phyloP scores from a whole-genome alignment of 2,888 invertebrate species.

The Oligia fasciuncula region DNA sequence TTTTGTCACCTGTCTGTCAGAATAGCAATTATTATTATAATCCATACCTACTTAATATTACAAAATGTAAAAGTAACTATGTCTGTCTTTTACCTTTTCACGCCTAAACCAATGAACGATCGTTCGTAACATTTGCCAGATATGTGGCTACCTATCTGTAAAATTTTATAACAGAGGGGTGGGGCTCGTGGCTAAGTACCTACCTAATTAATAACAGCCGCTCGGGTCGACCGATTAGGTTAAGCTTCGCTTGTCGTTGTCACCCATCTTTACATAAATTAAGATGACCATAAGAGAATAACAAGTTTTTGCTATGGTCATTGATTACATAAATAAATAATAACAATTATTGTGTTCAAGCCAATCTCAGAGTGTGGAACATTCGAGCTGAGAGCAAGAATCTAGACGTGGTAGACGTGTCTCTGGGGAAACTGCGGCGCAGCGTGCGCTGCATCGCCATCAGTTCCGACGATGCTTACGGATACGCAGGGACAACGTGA shows the following conservation, averaged over 20 bases:
- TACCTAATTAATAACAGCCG: too few relatives aligned
- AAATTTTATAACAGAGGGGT: neutral
- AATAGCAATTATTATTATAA: neutral
- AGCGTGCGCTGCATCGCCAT: constrained; percentile 93
- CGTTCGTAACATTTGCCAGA: neutral
- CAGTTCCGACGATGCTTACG: constrained; percentile 92
- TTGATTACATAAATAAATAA: too few relatives aligned
- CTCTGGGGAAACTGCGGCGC: constrained; percentile 94
- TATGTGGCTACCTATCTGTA: neutral
- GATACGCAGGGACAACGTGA: constrained; percentile 97
- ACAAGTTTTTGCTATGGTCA: too few relatives aligned
- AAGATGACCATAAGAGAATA: too few relatives aligned
- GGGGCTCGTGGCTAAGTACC: too few relatives aligned
- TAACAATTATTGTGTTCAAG: constrained; percentile 70
- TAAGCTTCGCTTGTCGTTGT: too few relatives aligned
- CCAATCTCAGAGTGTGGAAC: constrained; percentile 94
- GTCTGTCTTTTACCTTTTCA: neutral
- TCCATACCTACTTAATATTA: neutral
- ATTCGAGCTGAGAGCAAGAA: constrained; percentile 92
- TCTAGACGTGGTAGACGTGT: constrained; percentile 93
- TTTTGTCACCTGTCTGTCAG: neutral
- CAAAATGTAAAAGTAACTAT: neutral
- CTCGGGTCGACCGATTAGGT: too few relatives aligned
- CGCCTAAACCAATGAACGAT: neutral
- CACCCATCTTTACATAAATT: too few relatives aligned